Evolutionary conservation across 2,888 invertebrate genomes (phyloP), one percentile per base, ranked within the genome.

Genomic region (Hydrotaea cyrtoneurina): DNA sequence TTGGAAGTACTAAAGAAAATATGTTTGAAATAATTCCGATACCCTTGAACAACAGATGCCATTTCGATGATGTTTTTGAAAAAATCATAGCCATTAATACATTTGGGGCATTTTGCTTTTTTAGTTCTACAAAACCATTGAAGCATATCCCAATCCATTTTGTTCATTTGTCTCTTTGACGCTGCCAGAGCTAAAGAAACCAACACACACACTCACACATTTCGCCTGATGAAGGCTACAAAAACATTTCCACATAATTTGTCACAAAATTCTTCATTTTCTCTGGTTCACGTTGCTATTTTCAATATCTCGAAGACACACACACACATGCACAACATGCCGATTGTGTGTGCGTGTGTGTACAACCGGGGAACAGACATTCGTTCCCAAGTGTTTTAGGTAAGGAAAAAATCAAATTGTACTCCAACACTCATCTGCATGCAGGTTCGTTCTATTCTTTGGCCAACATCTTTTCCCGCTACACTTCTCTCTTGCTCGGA

Each of bases 161-260:
- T 17, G 10, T 66, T 43, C 43, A 66, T 66, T 66, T 66, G 39
- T 66, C 11, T 43, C 69, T 23, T 69, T 69, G 43, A 36, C 69
- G 21, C 23, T n/a, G n/a, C 15, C 15, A 39, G 13, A 39, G 46
- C 19, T 17, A 39, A 66, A 19, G 1, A 21, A 46, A 69, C 17
- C 13, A 19, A 21, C 43, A 69, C 31, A 31, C n/a, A 69, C 17
- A 3, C 17, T 13, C 43, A 69, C 31, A 31, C n/a, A 23, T 59
- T 43, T 66, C 15, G 8, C 36, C 50, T 66, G 66, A 69, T 46
- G 23, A 69, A 21, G 23, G 21, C 46, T 4, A 23, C n/a, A 46
- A 19, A 13, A 73, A 53, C 2, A 31, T 13, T 55, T 73, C 73
- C 73, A 73, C 57, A 39, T 17, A 17, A 55, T 55, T 55, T 73